A percentile compares a stretch with the other conserved stretches of the same genome.
These are phyloP conservation scores for Cyrtodaria siliqua DNA, from an alignment of 2,888 invertebrate genomes.

Conservation along the genomic window DNA sequence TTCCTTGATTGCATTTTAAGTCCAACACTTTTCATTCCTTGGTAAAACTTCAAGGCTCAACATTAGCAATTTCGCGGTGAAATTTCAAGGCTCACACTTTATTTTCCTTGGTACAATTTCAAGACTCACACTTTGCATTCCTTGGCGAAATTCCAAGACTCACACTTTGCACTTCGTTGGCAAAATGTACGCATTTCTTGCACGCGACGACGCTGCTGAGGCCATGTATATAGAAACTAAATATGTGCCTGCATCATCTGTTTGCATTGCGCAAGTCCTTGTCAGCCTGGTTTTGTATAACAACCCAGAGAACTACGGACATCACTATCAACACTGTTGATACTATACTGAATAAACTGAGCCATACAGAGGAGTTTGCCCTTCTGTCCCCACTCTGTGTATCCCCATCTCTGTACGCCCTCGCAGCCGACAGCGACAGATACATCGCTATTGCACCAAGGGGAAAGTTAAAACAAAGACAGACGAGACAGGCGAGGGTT, in stretches of 20 bases:
- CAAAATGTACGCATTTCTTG: too few species aligned
- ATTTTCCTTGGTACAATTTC: too few species aligned
- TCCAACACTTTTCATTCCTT: too few species aligned
- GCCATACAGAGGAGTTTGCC: slow-evolving; percentile 63
- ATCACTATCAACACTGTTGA: slow-evolving; percentile 70
- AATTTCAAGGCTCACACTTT: too few species aligned
- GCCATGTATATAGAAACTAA: too few species aligned
- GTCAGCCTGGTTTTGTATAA: slow-evolving; percentile 48
- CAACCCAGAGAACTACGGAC: slow-evolving; percentile 64
- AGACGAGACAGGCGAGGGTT: slow-evolving; percentile 68
- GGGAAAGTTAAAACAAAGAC: slow-evolving; percentile 70
- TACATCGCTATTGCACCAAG: slow-evolving; percentile 70
- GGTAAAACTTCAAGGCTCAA: too few species aligned
- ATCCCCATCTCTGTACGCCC: slow-evolving; percentile 65
- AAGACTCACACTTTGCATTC: too few species aligned
- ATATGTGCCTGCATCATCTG: background rate
- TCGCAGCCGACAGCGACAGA: slow-evolving; percentile 67
- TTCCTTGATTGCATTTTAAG: too few species aligned
- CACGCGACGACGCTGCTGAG: too few species aligned
- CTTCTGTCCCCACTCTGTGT: slow-evolving; percentile 56
- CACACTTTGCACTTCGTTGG: too few species aligned
- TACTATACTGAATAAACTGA: slow-evolving; percentile 69
- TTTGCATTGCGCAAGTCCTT: slow-evolving; percentile 16
- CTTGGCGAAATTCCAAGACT: too few species aligned
- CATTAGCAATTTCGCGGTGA: too few species aligned